phyloP scores from a whole-genome alignment of 1,140 invertebrate genomes.

The Acyrthosiphon pisum region DNA sequence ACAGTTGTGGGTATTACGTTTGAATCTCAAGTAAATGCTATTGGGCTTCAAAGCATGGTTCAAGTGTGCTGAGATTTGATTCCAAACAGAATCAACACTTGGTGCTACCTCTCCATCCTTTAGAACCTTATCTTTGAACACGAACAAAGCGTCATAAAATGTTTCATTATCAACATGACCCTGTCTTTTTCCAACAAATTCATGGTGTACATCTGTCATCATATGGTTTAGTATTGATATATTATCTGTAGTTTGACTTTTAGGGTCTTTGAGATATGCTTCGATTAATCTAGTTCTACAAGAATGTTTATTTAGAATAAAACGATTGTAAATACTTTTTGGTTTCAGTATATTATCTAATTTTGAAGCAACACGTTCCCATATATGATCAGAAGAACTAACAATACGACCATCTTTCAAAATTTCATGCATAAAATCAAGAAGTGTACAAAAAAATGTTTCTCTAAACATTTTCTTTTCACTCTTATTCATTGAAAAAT shows the following conservation, averaged over 20 bases:
- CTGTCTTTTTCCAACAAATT: conserved; percentile 26
- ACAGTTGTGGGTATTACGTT: conserved; percentile 36
- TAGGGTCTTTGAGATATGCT: conserved; percentile 42
- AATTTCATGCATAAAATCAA: conserved; percentile 35
- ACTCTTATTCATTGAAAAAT: conserved; percentile 50
- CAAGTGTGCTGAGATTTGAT: conserved; percentile 48
- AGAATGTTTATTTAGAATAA: conserved; percentile 46
- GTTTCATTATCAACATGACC: conserved; percentile 41
- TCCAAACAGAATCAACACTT: conserved; percentile 34
- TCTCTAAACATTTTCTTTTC: conserved; percentile 54
- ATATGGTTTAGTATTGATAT: conserved; percentile 28
- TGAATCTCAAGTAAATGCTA: conserved; percentile 50
- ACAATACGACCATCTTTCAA: conserved; percentile 37
- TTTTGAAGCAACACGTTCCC: conserved; percentile 41
- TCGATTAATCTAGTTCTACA: conserved; percentile 40
- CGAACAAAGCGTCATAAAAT: conserved; percentile 37
- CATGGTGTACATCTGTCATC: neutral
- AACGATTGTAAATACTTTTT: conserved; percentile 54
- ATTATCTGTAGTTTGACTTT: neutral
- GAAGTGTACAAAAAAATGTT: conserved; percentile 42
- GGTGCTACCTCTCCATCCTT: conserved; percentile 32
- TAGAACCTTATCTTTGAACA: conserved; percentile 44
- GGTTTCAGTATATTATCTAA: conserved; percentile 45
- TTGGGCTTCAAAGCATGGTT: conserved; percentile 41
- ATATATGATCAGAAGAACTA: conserved; percentile 38